Evolutionary conservation across 2,888 invertebrate species (phyloP), one percentile per base, ranked within the genome.

Genomic region (Phyto melanocephala): DNA sequence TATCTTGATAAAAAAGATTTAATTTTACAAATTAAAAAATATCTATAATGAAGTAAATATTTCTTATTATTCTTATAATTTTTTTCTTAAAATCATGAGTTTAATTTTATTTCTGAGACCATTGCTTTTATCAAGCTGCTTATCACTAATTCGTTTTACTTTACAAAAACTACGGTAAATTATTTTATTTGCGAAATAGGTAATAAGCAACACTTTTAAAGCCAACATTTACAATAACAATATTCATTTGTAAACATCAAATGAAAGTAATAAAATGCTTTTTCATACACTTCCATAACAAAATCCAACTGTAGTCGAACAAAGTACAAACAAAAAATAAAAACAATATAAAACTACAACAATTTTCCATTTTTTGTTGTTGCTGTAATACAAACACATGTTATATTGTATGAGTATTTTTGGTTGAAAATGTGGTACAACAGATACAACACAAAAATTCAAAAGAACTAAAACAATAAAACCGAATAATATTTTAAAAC

Each of bases 221-320:
- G 24, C 10, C 10, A 7, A 78, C 63, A 56, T 33, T 65, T 13
- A 33, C 65, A 79, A 67, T 58, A 72, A 85, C 60, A 76, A 82
- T 80, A 80, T 82, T 82, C 81, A 81, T 84, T 85, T 84, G 84
- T 84, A 77, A 80, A 85, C 81, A 82, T 40, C 22, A 63, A 50
- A 74, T 77, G 71, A 79, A 71, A 65, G 60, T 75, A 75, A 79
- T 79, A 75, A 79, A 67, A 82, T 79, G 74, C 54, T 35, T 35
- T 79, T 75, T 75, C 65, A 50, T 75, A 37, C 54, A 79, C 70
- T 75, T 33, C 54, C 65, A 67, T 22, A 67, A 67, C 79, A 78
- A 74, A 65, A 20, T n/a, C 35, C 63, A 74, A 0, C 28, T 42
- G 33, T 5, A 40, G 24, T 60, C 22, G 7, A 56, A 60, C 15